These are phyloP conservation scores for Zaprionus lachaisei DNA, from an alignment of 1,140 invertebrate genomes.

Conservation along the genomic window DNA sequence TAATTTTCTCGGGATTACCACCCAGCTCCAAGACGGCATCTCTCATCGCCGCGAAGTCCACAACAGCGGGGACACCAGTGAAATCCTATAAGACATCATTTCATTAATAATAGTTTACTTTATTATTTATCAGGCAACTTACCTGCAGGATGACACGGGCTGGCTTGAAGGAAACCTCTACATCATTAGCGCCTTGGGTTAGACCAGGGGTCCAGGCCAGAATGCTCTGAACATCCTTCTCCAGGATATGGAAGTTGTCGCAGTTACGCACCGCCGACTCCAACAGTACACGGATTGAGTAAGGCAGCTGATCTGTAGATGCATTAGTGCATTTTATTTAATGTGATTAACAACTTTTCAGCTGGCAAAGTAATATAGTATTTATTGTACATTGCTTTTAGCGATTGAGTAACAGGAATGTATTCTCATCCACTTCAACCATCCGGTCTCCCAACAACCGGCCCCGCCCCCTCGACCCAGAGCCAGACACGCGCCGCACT, in stretches of 20 bases:
- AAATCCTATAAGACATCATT: constrained; percentile 88
- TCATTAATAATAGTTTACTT: background rate
- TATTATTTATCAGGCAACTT: background rate
- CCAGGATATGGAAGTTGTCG: constrained; percentile 95
- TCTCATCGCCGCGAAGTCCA: constrained; percentile 99
- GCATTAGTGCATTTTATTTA: too few relatives aligned
- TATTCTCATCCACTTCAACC: constrained; percentile 27
- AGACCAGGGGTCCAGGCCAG: constrained; percentile 95
- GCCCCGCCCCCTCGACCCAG: background rate
- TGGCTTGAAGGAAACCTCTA: constrained; percentile 98
- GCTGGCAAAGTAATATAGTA: background rate
- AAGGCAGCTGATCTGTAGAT: constrained; percentile 91
- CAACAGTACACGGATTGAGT: constrained; percentile 95
- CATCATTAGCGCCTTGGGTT: constrained; percentile 86
- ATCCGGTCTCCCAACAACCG: background rate
- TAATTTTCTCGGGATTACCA: constrained; percentile 96
- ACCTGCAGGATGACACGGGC: constrained; percentile 97
- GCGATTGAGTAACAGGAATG: constrained; percentile 3
- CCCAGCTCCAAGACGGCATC: constrained; percentile 95
- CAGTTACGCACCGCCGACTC: constrained; percentile 98
- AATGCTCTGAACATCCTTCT: constrained; percentile 95
- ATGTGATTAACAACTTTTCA: background rate
- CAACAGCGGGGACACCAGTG: constrained; percentile 98
- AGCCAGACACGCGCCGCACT: constrained; percentile 40
- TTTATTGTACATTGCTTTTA: constrained; percentile 19